Conservation (phyloP, 1,140 invertebrate genomes). For the Bicyclus anynana region DNA sequence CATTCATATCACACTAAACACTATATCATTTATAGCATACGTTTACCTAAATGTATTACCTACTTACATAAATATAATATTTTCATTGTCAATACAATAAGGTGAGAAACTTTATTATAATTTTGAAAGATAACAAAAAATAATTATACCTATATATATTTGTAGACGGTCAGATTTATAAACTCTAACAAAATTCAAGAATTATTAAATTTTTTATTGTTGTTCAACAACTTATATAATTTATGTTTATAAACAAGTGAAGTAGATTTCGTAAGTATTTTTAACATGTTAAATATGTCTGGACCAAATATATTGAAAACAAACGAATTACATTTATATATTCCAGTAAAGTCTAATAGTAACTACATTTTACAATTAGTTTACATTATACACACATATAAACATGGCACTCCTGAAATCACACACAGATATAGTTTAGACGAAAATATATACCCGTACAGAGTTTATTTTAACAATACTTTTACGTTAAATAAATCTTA, state of each 20-base stretch:
- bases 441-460: neutral
- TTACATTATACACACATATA: neutral
- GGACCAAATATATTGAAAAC: slow-evolving; percentile 12
- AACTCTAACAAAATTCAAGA: neutral
- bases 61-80: slow-evolving; percentile 25
- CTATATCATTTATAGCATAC: no score
- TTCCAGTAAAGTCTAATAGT: neutral
- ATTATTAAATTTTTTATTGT: neutral
- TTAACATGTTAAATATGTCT: slow-evolving; percentile 5
- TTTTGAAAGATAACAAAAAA: slow-evolving; percentile 23
- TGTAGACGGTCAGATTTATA: slow-evolving; percentile 14
- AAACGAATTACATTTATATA: neutral
- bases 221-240: neutral
- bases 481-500: neutral
- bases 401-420: slow-evolving; percentile 1
- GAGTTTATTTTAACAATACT: neutral
- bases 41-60: neutral
- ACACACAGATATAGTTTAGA: slow-evolving; percentile 1
- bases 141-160: neutral
- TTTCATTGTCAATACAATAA: slow-evolving; percentile 52
- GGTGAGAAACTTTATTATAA: neutral
- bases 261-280: neutral
- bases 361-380: neutral
- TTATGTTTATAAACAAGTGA: no score
- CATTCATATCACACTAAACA: no score